Evolutionary conservation across 2,797 vertebrate genomes (phyloP).

Genomic region (Sebastes vulpes): DNA sequence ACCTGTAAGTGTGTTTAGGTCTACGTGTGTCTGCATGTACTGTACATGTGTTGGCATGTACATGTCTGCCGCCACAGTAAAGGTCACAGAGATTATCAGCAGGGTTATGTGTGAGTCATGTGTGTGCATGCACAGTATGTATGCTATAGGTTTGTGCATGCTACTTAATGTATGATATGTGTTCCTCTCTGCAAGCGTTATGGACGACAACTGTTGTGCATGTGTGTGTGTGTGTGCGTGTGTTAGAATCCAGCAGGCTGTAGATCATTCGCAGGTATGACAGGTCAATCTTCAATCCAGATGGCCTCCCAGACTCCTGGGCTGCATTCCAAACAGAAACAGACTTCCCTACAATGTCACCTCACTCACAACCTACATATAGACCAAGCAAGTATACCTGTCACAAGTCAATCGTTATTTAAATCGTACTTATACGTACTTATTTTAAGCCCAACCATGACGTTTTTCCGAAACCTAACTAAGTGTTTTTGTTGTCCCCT

Average conservation of each 20-base stretch:
- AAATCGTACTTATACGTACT: neutral
- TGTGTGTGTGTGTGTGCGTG: conserved; percentile 27
- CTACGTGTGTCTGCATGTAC: neutral
- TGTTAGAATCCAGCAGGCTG: conserved; percentile 46
- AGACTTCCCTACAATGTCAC: conserved; percentile 24
- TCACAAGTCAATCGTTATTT: neutral
- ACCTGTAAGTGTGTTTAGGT: conserved; percentile 8
- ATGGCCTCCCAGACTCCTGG: conserved; percentile 61
- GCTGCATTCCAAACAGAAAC: conserved; percentile 63
- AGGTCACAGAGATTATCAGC: conserved; percentile 37
- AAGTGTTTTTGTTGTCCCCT: too few species aligned
- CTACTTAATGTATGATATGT: neutral
- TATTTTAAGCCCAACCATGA: too few species aligned
- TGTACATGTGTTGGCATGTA: conserved; percentile 4
- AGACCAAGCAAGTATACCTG: neutral
- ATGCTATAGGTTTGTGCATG: neutral
- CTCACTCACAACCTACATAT: neutral
- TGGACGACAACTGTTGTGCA: neutral
- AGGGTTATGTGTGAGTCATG: neutral
- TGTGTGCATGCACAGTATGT: neutral
- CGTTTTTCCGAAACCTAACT: too few species aligned
- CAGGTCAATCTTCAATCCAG: conserved; percentile 79
- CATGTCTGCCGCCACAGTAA: neutral
- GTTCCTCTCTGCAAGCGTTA: neutral
- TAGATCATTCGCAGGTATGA: conserved; percentile 77